phyloP scores from a whole-genome alignment of 2,797 vertebrate genomes.

The Tympanoctomys barrerae region DNA sequence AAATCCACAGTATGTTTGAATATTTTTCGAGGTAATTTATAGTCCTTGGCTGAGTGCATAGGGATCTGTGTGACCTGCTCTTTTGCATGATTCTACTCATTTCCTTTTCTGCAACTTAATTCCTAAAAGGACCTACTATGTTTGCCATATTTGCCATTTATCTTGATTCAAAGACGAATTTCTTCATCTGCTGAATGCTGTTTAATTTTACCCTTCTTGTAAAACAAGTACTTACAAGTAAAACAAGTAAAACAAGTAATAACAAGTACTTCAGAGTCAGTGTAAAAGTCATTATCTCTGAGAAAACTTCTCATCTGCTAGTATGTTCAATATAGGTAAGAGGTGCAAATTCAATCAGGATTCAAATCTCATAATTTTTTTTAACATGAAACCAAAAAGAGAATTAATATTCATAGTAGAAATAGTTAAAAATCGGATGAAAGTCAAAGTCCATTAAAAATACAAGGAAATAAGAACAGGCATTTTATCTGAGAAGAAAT shows the following conservation, averaged over 20 bases:
- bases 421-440: neutral
- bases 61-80: neutral
- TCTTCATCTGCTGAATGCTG: neutral
- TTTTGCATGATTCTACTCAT: neutral
- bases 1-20: neutral
- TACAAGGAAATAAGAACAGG: neutral
- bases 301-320: neutral
- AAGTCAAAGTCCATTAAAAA: neutral
- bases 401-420: neutral
- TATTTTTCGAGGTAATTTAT: conserved; percentile 21
- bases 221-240: too few species aligned
- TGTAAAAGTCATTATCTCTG: neutral
- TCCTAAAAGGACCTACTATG: neutral
- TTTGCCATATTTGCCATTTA: neutral
- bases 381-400: neutral
- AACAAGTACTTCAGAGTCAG: neutral
- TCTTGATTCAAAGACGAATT: neutral
- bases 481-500: conserved; percentile 13
- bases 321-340: neutral
- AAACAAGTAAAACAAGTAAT: too few species aligned
- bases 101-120: neutral
- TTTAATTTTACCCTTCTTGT: neutral
- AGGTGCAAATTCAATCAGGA: neutral
- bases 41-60: neutral
- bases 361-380: neutral